Evolutionary conservation across 2,797 vertebrate species (phyloP).

Genomic region (Spheniscus humboldti): DNA sequence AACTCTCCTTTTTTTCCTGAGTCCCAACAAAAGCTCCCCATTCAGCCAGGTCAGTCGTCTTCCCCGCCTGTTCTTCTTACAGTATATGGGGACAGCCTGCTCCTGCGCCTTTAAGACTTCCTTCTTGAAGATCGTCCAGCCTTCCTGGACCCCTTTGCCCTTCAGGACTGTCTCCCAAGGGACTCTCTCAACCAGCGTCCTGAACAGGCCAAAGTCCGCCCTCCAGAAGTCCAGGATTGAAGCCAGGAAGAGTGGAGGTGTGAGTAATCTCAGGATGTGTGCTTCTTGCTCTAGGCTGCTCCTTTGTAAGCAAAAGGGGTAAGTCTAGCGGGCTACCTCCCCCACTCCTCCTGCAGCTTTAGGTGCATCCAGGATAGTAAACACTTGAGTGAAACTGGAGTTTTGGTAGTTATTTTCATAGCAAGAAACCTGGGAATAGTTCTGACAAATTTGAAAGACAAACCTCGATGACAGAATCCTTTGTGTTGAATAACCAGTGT

Average conservation of each 20-base stretch:
- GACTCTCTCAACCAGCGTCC: too few relatives aligned
- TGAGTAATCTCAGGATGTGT: background rate
- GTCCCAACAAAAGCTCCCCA: too few relatives aligned
- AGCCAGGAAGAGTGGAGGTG: background rate
- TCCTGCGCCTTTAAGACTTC: too few relatives aligned
- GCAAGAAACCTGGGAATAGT: background rate
- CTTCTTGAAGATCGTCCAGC: too few relatives aligned
- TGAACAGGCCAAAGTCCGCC: too few relatives aligned
- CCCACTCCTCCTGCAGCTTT: background rate
- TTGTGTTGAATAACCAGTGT: background rate
- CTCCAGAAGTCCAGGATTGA: background rate
- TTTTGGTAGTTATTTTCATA: background rate
- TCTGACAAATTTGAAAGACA: background rate
- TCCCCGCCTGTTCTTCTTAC: too few relatives aligned
- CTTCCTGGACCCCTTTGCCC: too few relatives aligned
- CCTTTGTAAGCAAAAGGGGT: background rate
- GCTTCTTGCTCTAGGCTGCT: background rate
- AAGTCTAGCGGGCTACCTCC: too few relatives aligned
- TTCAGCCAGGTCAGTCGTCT: too few relatives aligned
- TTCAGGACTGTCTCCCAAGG: too few relatives aligned
- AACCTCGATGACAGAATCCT: background rate
- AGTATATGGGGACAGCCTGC: too few relatives aligned
- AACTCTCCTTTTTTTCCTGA: too few relatives aligned
- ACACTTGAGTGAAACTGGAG: background rate
- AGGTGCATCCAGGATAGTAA: background rate